Percentiles rank a stretch among this genome's conserved stretches.
These are phyloP conservation scores for Rhinoderma darwinii DNA, from an alignment of 2,113 vertebrate species.

Conservation along the genomic window DNA sequence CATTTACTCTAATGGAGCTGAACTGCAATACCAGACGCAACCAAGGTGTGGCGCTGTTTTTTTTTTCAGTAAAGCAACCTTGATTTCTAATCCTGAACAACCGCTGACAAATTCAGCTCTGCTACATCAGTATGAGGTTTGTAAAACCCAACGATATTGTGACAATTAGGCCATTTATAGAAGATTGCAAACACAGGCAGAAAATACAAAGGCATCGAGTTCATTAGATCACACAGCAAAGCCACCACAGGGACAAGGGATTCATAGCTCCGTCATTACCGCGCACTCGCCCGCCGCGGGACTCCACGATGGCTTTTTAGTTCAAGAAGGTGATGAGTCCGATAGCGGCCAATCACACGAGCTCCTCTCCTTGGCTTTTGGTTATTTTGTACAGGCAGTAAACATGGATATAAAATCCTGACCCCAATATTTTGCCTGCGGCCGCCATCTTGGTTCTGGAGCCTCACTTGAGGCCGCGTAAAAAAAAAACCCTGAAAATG, in stretches of 20 bases:
- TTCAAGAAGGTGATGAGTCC: constrained; percentile 30
- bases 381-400: neutral
- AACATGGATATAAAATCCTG: neutral
- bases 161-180: neutral
- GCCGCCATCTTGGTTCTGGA: constrained; percentile 11
- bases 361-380: constrained; percentile 26
- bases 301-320: constrained; percentile 35
- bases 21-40: too few species aligned
- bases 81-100: too few species aligned
- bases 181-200: neutral
- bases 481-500: neutral
- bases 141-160: neutral
- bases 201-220: neutral
- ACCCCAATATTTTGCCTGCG: neutral
- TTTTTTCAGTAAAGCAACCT: too few species aligned
- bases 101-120: neutral
- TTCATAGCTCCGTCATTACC: constrained; percentile 2
- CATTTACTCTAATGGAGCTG: too few species aligned
- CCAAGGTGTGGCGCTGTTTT: too few species aligned
- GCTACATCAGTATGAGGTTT: neutral
- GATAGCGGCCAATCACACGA: neutral
- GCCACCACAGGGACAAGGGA: neutral
- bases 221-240: neutral
- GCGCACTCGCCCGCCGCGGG: neutral
- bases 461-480: too few species aligned